Conservation (phyloP, 2,888 invertebrate genomes). For the Melikaiella ostensackeni region DNA sequence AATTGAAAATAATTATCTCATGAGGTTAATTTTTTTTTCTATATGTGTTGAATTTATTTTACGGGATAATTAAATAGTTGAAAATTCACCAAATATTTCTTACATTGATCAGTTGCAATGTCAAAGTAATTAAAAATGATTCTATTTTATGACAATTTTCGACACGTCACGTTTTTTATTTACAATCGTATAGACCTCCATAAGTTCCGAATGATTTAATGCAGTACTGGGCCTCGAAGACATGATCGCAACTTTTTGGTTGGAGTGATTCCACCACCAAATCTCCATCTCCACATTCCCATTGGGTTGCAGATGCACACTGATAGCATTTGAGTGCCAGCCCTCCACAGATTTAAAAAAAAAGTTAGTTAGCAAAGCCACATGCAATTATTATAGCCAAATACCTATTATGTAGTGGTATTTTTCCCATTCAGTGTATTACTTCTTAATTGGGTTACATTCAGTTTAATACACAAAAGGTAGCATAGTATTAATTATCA, state of each 20-base stretch:
- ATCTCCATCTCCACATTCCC: constrained; percentile 82
- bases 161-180: constrained; percentile 11
- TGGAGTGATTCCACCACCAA: constrained; percentile 82
- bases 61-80: too few relatives aligned
- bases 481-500: too few relatives aligned
- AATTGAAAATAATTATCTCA: too few relatives aligned
- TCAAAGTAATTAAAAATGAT: not conserved
- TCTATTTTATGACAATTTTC: constrained; percentile 7
- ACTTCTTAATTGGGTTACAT: too few relatives aligned
- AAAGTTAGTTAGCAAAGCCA: constrained; percentile 41
- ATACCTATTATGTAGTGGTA: too few relatives aligned
- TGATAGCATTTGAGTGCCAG: constrained; percentile 85
- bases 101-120: too few relatives aligned
- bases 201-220: constrained; percentile 82
- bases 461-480: too few relatives aligned
- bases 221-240: constrained; percentile 90
- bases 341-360: constrained; percentile 56
- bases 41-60: too few relatives aligned
- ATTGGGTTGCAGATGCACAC: constrained; percentile 84
- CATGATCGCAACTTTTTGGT: constrained; percentile 84
- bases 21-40: too few relatives aligned
- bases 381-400: constrained; percentile 35
- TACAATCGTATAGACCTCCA: constrained; percentile 68
- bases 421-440: too few relatives aligned
- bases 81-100: too few relatives aligned